Base-by-base conservation (phyloP, 1,140 invertebrate genomes). In the Trachymyrmex cornetzi region DNA sequence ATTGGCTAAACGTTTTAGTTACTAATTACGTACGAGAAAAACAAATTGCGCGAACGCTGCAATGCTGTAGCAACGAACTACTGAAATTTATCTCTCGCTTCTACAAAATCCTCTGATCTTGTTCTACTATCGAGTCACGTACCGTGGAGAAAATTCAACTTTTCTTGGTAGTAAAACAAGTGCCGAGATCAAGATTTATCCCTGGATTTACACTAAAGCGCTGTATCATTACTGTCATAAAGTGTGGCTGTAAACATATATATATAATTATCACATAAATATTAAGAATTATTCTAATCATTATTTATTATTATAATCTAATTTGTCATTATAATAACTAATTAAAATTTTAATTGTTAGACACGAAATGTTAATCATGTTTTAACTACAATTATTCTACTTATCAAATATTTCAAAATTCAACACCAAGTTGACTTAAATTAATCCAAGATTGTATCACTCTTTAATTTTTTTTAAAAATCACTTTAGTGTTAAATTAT, bases 21-120 rank as follows among this genome's bases (percentile, higher is more conserved):
- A 48, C 24, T 75, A 74, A 84, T 75, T 84, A 84, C 16, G 24
- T 48, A 55, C 14, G 38, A 63, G 19, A 24, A 72, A 84, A 84
- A 74, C 80, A 74, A 82, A 75, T 74, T n/a, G 55, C 38, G n/a
- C 55, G 69, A 84, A 84, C 34, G 24, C 69, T 63, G 55, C 80
- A 24, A 61, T 61, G 48, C 30, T 50, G 38, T 53, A 14, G n/a
- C 80, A 61, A 84, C 63, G 27, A 84, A 84, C 24, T 27, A 38
- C 38, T 30, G 19, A 27, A 81, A 84, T 74, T 74, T 74, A 82
- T 75, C 55, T 27, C 9, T 4, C 9, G 14, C 0, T 61, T 74
- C 7, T 61, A 63, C 53, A 61, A 53, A 50, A 84, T 84, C 12
- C 55, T 48, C 2, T 24, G 38, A 74, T 74, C 44, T 63, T n/a